Evolutionary conservation across 2,797 vertebrate genomes (phyloP), one percentile per base, ranked within the genome.

Genomic region (Mormyrops attenuatus): DNA sequence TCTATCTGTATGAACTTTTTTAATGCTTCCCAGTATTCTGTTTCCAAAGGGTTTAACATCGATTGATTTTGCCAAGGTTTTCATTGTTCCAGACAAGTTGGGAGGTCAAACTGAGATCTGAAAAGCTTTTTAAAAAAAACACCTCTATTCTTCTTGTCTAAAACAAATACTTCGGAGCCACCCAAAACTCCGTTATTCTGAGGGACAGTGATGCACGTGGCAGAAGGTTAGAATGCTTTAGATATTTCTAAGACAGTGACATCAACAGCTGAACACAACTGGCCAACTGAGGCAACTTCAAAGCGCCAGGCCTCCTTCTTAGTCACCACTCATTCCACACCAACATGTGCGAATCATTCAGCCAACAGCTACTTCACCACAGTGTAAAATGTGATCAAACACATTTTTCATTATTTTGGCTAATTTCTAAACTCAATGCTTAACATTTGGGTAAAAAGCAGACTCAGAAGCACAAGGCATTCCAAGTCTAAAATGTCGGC

Each of bases 241-340:
- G 11, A 53, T 86, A 22, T 55, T 86, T 86, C 49, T 86, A 52
- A 53, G 50, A 52, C 26, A 17, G 85, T 86, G 50, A 52, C 50
- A 86, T 30, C 22, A 86, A 86, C 85, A 53, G 85, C 85, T 26
- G 49, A 52, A 52, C 85, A 86, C 50, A 86, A 86, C 50, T 30
- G 50, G 85, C 52, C 50, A 13, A 55, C 44, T 26, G 50, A 86
- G 26, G 22, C 26, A 15, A 34, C 49, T 30, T 86, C 49, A 86
- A 82, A 82, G 41, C 1, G 13, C 85, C 49, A 0, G 26, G 17
- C n/a, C 13, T 30, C 85, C 26, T 30, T 15, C 41, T 15, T 2
- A 53, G 22, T 53, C 22, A 52, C 50, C 49, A 86, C 17, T 47
- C 20, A 34, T 47, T n/a, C 77, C 77, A 82, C 77, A 82, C 20